Conservation (phyloP, 2,888 invertebrate species). For the Metellina segmentata region DNA sequence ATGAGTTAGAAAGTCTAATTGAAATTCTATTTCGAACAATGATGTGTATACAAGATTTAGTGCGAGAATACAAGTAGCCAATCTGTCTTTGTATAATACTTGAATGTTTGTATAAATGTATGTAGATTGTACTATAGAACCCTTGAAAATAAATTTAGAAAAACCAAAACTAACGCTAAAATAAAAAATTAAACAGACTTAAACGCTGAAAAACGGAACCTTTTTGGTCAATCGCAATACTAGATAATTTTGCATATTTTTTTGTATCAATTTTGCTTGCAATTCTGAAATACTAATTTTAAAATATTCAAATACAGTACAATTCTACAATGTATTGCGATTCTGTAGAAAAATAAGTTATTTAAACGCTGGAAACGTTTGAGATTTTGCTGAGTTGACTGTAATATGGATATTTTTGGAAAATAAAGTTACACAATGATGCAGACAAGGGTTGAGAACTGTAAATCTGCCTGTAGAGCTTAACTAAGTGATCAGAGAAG, state of each 20-base stretch:
- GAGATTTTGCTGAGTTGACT: too few species aligned
- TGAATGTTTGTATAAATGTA: constrained; percentile 1
- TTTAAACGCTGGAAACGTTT: too few species aligned
- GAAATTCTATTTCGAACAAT: neutral
- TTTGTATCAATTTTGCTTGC: neutral
- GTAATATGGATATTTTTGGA: neutral
- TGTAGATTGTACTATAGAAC: neutral
- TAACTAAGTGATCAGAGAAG: constrained; percentile 54
- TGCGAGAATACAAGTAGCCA: neutral
- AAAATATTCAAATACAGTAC: too few species aligned
- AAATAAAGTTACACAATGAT: neutral
- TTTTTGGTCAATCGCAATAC: too few species aligned
- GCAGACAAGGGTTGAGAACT: constrained; percentile 18
- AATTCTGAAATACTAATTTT: neutral
- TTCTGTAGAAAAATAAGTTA: too few species aligned
- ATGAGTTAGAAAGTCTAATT: neutral
- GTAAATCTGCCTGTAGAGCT: constrained; percentile 54
- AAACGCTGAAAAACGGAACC: neutral
- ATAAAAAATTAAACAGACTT: neutral
- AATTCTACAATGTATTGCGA: too few species aligned
- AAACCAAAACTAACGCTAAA: neutral
- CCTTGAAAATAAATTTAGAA: neutral
- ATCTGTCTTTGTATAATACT: neutral
- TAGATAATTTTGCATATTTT: too few species aligned
- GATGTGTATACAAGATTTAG: neutral